Evolutionary conservation across 2,888 invertebrate species (phyloP).

Genomic region (Rotaria macrura): DNA sequence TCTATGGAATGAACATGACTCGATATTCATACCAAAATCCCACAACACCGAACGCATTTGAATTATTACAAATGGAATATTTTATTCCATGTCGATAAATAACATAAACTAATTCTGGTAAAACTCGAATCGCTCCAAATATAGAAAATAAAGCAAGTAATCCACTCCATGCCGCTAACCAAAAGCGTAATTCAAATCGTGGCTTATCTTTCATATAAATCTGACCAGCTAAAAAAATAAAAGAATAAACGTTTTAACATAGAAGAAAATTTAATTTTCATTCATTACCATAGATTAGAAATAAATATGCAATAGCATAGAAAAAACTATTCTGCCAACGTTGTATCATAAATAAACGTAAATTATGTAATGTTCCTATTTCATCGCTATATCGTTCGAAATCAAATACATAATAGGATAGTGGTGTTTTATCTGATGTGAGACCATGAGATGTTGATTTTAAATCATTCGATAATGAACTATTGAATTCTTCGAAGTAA

Average conservation of each 20-base stretch:
- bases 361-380: not conserved
- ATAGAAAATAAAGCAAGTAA: conserved; percentile 15
- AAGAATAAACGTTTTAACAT: too few relatives aligned
- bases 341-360: not conserved
- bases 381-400: not conserved
- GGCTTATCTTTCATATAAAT: conserved; percentile 18
- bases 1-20: too few relatives aligned
- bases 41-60: conserved; percentile 40
- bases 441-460: not conserved
- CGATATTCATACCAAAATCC: conserved; percentile 21
- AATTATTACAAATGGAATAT: conserved; percentile 76
- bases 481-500: conserved; percentile 5
- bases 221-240: not conserved
- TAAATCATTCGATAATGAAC: not conserved
- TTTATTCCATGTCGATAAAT: conserved; percentile 72
- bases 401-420: not conserved
- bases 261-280: not conserved
- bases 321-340: conserved; percentile 19
- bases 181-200: not conserved
- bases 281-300: not conserved
- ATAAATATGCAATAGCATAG: conserved; percentile 4
- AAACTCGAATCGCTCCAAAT: conserved; percentile 21
- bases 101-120: conserved; percentile 9
- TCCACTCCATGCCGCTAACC: conserved; percentile 14
- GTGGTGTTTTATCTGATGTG: not conserved